Evolutionary conservation across 2,888 invertebrate species (phyloP).

Genomic region (Odiellus spinosus): DNA sequence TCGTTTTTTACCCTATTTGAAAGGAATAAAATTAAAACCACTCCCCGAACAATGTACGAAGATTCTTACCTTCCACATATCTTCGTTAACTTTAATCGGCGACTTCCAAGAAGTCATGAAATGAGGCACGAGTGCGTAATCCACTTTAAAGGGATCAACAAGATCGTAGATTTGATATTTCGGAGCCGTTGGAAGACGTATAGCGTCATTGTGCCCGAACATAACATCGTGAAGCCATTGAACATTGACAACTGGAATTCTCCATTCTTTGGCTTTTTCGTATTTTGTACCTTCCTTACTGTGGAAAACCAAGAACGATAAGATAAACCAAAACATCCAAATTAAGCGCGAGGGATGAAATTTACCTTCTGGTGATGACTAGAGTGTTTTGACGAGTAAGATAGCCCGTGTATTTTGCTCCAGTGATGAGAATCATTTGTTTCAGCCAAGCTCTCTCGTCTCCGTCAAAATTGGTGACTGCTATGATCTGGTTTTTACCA

Average conservation of each 20-base stretch:
- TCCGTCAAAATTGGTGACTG: constrained; percentile 75
- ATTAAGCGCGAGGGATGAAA: no score
- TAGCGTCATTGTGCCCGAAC: constrained; percentile 66
- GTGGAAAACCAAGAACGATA: no score
- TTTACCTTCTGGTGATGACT: constrained; percentile 36
- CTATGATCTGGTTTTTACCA: constrained; percentile 45
- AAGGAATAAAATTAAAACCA: no score
- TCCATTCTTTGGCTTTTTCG: constrained; percentile 78
- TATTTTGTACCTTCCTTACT: constrained; percentile 77
- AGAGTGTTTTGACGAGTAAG: constrained; percentile 37
- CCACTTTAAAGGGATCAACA: constrained; percentile 65
- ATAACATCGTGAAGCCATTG: constrained; percentile 85
- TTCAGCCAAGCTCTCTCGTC: constrained; percentile 65
- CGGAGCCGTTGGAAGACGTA: constrained; percentile 39
- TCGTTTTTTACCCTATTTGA: no score
- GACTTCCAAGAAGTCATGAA: constrained; percentile 90
- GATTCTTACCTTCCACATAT: constrained; percentile 28
- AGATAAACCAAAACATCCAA: no score
- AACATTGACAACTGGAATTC: constrained; percentile 74
- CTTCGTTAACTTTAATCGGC: constrained; percentile 63
- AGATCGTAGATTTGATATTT: constrained; percentile 75
- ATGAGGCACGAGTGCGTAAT: constrained; percentile 67
- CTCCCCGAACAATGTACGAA: background rate
- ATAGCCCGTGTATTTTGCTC: constrained; percentile 56
- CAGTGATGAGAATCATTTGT: constrained; percentile 66